Percentiles rank a stretch among this genome's conserved stretches.
Conservation (phyloP, 2,113 vertebrate genomes). For the Silurus asotus region DNA sequence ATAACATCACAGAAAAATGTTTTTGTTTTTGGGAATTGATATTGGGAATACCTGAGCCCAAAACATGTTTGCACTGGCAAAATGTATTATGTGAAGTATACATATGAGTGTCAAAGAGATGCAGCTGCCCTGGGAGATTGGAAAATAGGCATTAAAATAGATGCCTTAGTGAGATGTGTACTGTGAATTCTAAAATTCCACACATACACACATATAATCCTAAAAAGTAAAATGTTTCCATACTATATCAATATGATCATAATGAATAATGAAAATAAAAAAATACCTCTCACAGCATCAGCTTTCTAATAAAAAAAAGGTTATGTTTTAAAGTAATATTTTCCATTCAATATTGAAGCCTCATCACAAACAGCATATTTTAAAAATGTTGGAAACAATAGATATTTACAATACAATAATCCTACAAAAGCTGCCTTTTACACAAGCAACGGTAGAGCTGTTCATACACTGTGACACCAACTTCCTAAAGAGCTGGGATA, state of each 20-base stretch:
- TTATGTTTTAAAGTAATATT: background rate
- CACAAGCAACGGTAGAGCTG: background rate
- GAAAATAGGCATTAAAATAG: background rate
- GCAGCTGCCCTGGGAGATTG: background rate
- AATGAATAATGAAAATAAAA: background rate
- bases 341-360: background rate
- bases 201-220: background rate
- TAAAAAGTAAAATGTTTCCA: background rate
- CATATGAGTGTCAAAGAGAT: background rate
- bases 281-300: background rate
- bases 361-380: no score
- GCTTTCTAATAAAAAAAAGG: background rate
- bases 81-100: conserved; percentile 5
- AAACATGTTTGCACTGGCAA: conserved; percentile 38
- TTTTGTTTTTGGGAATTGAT: no score
- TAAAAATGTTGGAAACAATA: background rate
- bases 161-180: background rate
- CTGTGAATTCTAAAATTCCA: background rate
- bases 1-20: background rate
- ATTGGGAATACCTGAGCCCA: conserved; percentile 22
- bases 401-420: conserved; percentile 61
- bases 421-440: background rate
- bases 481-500: conserved; percentile 29
- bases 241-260: background rate
- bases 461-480: background rate